Conservation (phyloP, 1,140 invertebrate genomes). For the Thalassaphorura encarpata region DNA sequence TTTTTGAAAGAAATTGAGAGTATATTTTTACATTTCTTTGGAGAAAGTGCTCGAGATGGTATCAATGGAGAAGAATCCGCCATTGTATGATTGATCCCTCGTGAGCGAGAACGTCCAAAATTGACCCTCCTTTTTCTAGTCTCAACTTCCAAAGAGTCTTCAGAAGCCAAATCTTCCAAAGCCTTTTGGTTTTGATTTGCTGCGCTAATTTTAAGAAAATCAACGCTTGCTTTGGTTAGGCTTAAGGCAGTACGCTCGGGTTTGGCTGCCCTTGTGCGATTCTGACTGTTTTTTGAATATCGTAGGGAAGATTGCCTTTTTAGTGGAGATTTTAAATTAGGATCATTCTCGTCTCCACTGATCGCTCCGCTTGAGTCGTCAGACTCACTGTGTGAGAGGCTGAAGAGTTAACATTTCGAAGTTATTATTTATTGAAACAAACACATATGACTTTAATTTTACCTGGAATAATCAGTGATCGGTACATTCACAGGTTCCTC, state of each 20-base stretch:
- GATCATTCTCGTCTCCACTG: constrained; percentile 10
- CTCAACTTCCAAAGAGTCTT: background rate
- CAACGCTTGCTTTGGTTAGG: constrained; percentile 9
- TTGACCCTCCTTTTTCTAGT: background rate
- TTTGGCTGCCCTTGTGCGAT: background rate
- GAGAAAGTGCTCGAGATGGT: background rate
- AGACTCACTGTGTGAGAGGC: constrained; percentile 28
- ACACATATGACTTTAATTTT: constrained; percentile 14
- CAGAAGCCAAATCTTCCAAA: background rate
- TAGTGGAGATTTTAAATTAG: background rate
- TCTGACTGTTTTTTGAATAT: constrained; percentile 9
- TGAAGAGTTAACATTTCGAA: constrained; percentile 4
- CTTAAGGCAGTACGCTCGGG: constrained; percentile 7
- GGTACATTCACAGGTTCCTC: constrained; percentile 76
- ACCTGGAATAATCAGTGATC: constrained; percentile 77
- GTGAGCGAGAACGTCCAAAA: background rate
- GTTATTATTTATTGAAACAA: constrained; percentile 3
- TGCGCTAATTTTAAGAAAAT: background rate
- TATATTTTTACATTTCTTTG: background rate
- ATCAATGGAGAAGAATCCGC: background rate
- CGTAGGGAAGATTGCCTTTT: background rate
- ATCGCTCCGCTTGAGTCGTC: constrained; percentile 19
- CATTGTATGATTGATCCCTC: background rate
- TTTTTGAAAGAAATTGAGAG: background rate
- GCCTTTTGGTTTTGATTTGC: background rate